Evolutionary conservation across 2,888 invertebrate species (phyloP).

Genomic region (Plagiodera versicolora): DNA sequence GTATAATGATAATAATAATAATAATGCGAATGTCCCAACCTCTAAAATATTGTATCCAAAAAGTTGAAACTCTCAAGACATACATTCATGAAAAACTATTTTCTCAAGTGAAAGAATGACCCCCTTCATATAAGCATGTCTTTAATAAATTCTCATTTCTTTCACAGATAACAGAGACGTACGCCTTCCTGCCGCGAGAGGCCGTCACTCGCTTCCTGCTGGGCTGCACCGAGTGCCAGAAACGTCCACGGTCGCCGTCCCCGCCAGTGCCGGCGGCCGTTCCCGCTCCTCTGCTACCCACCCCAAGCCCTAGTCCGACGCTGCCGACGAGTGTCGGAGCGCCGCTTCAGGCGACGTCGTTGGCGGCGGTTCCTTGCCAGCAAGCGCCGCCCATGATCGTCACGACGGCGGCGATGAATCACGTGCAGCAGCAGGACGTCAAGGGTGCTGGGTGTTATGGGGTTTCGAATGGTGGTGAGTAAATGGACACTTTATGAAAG

Average conservation of each 20-base stretch:
- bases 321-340: slow-evolving; percentile 31
- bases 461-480: slow-evolving; percentile 23
- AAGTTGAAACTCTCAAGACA: too few species aligned
- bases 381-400: too few species aligned
- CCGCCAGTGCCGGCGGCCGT: slow-evolving; percentile 39
- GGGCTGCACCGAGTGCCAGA: slow-evolving; percentile 91
- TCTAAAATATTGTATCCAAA: too few species aligned
- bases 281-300: slow-evolving; percentile 57
- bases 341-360: slow-evolving; percentile 19
- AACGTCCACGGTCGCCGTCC: slow-evolving; percentile 70
- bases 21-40: too few species aligned
- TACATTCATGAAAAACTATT: too few species aligned
- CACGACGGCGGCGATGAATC: neutral
- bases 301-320: slow-evolving; percentile 52
- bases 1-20: too few species aligned
- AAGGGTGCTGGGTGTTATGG: slow-evolving; percentile 18
- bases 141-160: slow-evolving; percentile 17
- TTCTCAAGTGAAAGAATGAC: too few species aligned
- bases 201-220: slow-evolving; percentile 95
- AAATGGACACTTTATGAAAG: neutral
- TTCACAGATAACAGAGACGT: slow-evolving; percentile 92
- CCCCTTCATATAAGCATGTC: too few species aligned
- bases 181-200: slow-evolving; percentile 93
- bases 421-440: slow-evolving; percentile 5
- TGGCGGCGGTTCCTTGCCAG: slow-evolving; percentile 17